Evolutionary conservation across 2,797 vertebrate genomes (phyloP).

Genomic region (Choloepus didactylus): DNA sequence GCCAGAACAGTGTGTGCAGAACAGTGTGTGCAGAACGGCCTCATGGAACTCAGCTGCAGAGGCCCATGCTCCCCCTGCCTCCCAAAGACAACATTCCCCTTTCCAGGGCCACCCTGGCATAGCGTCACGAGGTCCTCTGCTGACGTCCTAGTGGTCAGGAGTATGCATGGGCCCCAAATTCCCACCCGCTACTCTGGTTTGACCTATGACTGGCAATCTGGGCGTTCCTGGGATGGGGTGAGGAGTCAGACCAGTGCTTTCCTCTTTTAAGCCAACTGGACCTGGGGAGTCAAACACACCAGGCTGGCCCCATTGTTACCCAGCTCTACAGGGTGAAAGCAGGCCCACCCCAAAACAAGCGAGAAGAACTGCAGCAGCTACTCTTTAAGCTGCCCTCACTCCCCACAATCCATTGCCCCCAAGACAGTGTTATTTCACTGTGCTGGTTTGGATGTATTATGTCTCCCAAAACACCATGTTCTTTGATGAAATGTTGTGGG

Average conservation of each 20-base stretch:
- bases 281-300: background rate
- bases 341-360: rapidly evolving
- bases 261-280: background rate
- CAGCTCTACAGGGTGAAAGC: background rate
- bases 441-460: too few species aligned
- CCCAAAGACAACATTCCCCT: background rate
- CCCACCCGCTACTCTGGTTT: background rate
- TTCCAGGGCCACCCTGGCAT: background rate
- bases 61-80: background rate
- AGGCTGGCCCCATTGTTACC: background rate
- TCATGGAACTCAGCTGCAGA: rapidly evolving
- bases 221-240: rapidly evolving
- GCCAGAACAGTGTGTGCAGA: too few species aligned
- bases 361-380: too few species aligned
- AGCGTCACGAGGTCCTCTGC: background rate
- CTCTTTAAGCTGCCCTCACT: too few species aligned
- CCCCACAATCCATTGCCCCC: background rate
- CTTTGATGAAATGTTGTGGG: too few species aligned
- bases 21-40: too few species aligned
- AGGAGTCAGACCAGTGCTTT: rapidly evolving
- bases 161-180: background rate
- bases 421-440: background rate
- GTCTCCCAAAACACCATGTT: too few species aligned
- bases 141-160: background rate
- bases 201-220: background rate